Evolutionary conservation across 2,113 vertebrate species (phyloP).

Genomic region (zebrafish (Danio rerio)): GRCz12tu NC_133187.1:41213501-41214000

Average conservation of each 20-base stretch:
- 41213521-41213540: no score
- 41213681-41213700: not conserved
- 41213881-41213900: constrained; percentile 78
- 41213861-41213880: constrained; percentile 69
- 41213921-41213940: constrained; percentile 80
- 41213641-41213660: no score
- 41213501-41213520: no score
- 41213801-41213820: constrained; percentile 47
- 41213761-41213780: no score
- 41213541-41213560: no score
- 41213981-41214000: constrained; percentile 71
- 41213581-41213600: no score
- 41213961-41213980: constrained; percentile 76
- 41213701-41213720: not conserved
- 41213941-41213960: constrained; percentile 78
- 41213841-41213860: constrained; percentile 33
- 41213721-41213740: not conserved
- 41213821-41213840: constrained; percentile 47
- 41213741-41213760: constrained; percentile 14
- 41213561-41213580: no score
- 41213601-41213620: no score
- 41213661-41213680: no score
- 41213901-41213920: constrained; percentile 78
- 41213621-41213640: no score
- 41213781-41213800: constrained; percentile 46